Evolutionary conservation across 2,888 invertebrate species (phyloP), one percentile per base, ranked within the genome.

Genomic region (Agrochola circellaris): DNA sequence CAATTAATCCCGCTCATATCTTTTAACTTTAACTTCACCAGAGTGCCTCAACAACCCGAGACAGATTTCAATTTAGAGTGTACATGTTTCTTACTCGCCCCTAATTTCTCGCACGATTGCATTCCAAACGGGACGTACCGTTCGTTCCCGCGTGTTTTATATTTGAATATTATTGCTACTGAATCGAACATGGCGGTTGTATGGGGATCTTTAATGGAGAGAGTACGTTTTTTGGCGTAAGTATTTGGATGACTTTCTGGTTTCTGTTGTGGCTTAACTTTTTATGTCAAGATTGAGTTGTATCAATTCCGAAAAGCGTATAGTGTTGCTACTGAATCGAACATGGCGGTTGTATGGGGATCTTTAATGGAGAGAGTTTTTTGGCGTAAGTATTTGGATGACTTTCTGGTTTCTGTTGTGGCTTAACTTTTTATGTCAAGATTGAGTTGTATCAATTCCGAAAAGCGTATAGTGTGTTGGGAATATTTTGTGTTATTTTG

Each of bases 41-140:
- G 79, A 79, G 75, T 87, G 86, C 86, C 86, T 88, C 89, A 89
- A 89, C 90, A 90, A 86, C 88, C 89, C 89, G 87, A 90, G 91
- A 91, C 92, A 92, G 92, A 93, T 93, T 92, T 93, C 93, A 93
- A 93, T 93, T 93, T 91, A 87, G 90, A 91, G 90, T 91, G 88
- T 92, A 92, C 92, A 91, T 92, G 92, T 92, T 91, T 91, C 91
- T 90, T 91, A 89, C 90, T 90, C 89, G 88, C 86, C 90, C 91
- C 90, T 93, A 93, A 93, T 93, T 93, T 93, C 90, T 88, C 90
- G 92, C 91, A 89, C 91, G 90, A 93, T 93, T 92, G 92, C 90
- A 88, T 90, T 82, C 88, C 89, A 88, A 89, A 89, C 91, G 88
- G 84, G 89, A 91, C 90, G 89, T 89, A 88, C 86, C 83, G 75